Conservation (phyloP, 1,140 invertebrate genomes). For the Eumaeus atala region DNA sequence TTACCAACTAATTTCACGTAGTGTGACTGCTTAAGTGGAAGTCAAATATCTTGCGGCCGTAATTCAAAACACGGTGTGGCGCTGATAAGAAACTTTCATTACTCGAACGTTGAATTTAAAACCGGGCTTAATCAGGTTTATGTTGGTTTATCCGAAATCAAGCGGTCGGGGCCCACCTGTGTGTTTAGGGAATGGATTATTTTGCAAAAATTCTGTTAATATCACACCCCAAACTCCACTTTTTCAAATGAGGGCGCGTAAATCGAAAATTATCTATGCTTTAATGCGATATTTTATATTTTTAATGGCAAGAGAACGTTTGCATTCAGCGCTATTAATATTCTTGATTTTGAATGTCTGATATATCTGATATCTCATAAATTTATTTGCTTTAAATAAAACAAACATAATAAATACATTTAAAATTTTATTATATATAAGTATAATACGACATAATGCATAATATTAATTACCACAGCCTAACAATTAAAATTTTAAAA, state of each 20-base stretch:
- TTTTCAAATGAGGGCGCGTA: slow-evolving; percentile 29
- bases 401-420: no score
- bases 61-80: slow-evolving; percentile 57
- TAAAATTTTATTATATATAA: no score
- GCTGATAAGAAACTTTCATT: slow-evolving; percentile 71
- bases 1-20: slow-evolving; percentile 15
- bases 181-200: slow-evolving; percentile 61
- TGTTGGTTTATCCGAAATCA: slow-evolving; percentile 54
- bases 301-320: neutral
- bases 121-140: slow-evolving; percentile 65
- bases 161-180: slow-evolving; percentile 48
- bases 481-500: slow-evolving; percentile 27
- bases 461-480: no score
- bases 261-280: slow-evolving; percentile 28
- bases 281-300: slow-evolving; percentile 14
- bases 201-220: slow-evolving; percentile 57
- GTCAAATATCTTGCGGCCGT: slow-evolving; percentile 54
- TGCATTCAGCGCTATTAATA: slow-evolving; percentile 1
- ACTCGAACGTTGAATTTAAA: slow-evolving; percentile 66
- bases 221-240: slow-evolving; percentile 28
- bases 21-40: slow-evolving; percentile 37
- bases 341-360: no score
- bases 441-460: no score
- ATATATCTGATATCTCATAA: no score
- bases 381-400: no score